phyloP scores from a whole-genome alignment of 2,888 invertebrate genomes.

The Helleia helle region DNA sequence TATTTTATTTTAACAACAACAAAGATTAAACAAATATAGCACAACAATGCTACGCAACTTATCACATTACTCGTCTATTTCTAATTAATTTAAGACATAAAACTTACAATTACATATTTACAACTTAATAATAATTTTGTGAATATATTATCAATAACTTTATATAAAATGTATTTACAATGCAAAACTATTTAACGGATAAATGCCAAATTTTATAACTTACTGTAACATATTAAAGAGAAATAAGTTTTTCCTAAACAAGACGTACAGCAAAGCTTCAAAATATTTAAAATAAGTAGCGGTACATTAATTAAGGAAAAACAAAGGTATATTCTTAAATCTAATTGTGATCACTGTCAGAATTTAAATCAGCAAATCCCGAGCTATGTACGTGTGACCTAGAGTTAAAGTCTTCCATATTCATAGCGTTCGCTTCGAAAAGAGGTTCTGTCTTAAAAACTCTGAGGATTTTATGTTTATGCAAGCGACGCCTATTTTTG shows the following conservation, averaged over 20 bases:
- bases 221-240: too few species aligned
- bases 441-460: constrained; percentile 48
- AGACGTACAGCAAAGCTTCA: too few species aligned
- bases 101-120: constrained; percentile 9
- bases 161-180: constrained; percentile 21
- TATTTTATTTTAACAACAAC: constrained; percentile 5
- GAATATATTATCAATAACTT: neutral
- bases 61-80: constrained; percentile 6
- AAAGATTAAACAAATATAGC: constrained; percentile 2
- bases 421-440: constrained; percentile 42
- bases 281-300: too few species aligned
- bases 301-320: too few species aligned
- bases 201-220: constrained; percentile 27
- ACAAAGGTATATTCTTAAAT: too few species aligned
- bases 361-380: neutral
- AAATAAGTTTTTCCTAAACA: too few species aligned
- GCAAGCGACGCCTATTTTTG: constrained; percentile 35
- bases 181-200: constrained; percentile 20
- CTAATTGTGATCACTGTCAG: neutral
- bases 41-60: constrained; percentile 4
- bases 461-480: constrained; percentile 42
- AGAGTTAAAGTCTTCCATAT: constrained; percentile 30
- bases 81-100: neutral
- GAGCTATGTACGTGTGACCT: neutral
- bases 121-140: constrained; percentile 10